These are phyloP conservation scores for Rhinopithecus roxellana DNA, from an alignment of 2,113 vertebrate genomes.

Conservation along the genomic window DNA sequence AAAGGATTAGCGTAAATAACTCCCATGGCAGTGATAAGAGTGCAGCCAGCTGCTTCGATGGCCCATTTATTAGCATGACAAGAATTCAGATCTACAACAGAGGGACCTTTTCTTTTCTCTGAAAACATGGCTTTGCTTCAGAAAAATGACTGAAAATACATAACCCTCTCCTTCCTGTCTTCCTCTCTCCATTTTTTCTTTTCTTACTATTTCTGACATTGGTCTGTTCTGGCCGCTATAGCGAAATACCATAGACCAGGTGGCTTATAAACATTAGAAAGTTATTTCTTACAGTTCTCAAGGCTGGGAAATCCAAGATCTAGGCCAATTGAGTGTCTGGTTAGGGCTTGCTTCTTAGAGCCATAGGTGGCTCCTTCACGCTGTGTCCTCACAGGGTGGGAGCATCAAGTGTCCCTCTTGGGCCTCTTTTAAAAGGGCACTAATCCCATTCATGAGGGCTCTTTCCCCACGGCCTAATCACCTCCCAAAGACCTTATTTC, in stretches of 20 bases:
- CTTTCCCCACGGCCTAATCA: neutral
- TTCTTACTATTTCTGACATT: neutral
- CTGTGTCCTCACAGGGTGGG: neutral
- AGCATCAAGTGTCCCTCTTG: neutral
- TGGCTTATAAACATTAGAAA: neutral
- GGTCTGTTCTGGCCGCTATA: neutral
- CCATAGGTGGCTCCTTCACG: neutral
- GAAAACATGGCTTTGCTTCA: slow-evolving; percentile 54
- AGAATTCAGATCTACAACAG: slow-evolving; percentile 80
- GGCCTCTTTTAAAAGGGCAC: neutral
- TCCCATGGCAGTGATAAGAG: slow-evolving; percentile 85
- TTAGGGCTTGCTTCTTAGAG: neutral
- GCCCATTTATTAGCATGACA: slow-evolving; percentile 83
- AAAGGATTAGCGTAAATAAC: slow-evolving; percentile 93
- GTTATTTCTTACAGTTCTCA: neutral
- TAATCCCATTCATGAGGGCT: neutral
- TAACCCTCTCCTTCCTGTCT: fast-evolving
- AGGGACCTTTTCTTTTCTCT: slow-evolving; percentile 47
- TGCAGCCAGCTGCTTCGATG: slow-evolving; percentile 90
- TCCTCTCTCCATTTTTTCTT: slow-evolving; percentile 3
- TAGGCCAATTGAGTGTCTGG: neutral
- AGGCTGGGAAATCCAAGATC: neutral
- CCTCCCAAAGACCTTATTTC: too few relatives aligned
- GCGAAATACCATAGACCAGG: neutral
- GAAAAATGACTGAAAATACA: slow-evolving; percentile 21